Base-by-base conservation (phyloP, 2,113 vertebrate species). In the Pongo pygmaeus region DNA sequence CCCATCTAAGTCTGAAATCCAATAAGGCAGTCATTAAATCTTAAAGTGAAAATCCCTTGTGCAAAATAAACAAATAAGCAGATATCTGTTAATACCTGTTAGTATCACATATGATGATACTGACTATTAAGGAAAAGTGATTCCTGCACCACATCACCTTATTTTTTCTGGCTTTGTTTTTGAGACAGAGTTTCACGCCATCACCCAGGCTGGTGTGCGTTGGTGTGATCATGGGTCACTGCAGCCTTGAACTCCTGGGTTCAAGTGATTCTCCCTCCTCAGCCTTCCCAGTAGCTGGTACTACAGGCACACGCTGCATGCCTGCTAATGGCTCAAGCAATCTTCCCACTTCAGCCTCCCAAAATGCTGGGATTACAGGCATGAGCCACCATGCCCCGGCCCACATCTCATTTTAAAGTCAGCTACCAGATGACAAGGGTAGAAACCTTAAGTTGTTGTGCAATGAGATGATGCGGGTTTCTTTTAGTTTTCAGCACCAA, bases 241-340 rank as follows among this genome's bases (percentile, higher is more conserved):
- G 6, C 32, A 69, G 67, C 32, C 67, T 69, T 64, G 67, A 69
- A 32, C 32, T n/a, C 30, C 32, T 69, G 67, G 67, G 6, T 35
- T 69, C 16, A 0, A 35, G 67, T 0, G 32, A 69, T 69, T 35
- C 67, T 69, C 16, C 1, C 67, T 35, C 16, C 3, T 8, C 59
- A 61, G 59, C 59, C 67, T n/a, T 69, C 67, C 32, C 30, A 69
- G 67, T 69, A 69, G 32, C 67, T 69, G 67, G 67, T 35, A 35
- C 67, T 69, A n/a, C 67, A 69, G 67, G 32, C 67, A 69, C 67
- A 69, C 0, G 0, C 16, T 1, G 0, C 32, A 4, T 69, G 67
- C 32, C 6, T 8, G 32, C 14, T 69, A 69, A 69, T 69, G 67
- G 67, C 32, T 35, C 16, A 8, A 35, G 32, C 67, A 69, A 8